These are phyloP conservation scores for Poecilia picta DNA, from an alignment of 2,797 vertebrate species.

Conservation along the genomic window DNA sequence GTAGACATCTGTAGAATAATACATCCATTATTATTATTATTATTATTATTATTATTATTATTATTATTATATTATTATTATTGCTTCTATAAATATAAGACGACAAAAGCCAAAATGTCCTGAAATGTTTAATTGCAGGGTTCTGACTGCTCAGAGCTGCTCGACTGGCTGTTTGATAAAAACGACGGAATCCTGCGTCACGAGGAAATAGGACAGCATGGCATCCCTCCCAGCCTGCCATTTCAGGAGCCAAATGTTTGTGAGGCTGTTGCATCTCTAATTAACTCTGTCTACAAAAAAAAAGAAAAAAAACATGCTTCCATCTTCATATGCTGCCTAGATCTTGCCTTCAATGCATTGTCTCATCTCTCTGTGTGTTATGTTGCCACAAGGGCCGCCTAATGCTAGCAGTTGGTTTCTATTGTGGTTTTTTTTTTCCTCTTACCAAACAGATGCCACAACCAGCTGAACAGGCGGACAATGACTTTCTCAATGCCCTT, in stretches of 20 bases:
- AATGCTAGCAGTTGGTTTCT: slow-evolving; percentile 21
- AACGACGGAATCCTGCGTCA: slow-evolving; percentile 88
- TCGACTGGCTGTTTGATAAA: slow-evolving; percentile 93
- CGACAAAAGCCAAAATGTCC: not conserved
- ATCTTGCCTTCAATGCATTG: not conserved
- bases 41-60: too few species aligned
- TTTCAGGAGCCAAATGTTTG: slow-evolving; percentile 78
- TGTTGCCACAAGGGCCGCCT: slow-evolving; percentile 18
- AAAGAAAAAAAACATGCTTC: not conserved
- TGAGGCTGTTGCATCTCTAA: slow-evolving; percentile 28
- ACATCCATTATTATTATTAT: not conserved
- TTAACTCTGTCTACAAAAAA: slow-evolving; percentile 11
- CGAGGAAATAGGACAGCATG: slow-evolving; percentile 74
- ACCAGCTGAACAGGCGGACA: slow-evolving; percentile 39
- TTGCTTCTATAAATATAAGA: not conserved
- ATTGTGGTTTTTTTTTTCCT: not conserved
- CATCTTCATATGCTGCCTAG: not conserved
- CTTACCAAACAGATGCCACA: slow-evolving; percentile 66
- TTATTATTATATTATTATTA: too few species aligned
- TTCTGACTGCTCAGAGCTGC: slow-evolving; percentile 85
- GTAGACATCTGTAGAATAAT: not conserved
- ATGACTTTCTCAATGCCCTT: slow-evolving; percentile 76
- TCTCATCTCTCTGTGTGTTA: not conserved
- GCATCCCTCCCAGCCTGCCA: slow-evolving; percentile 73
- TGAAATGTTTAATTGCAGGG: slow-evolving; percentile 62